phyloP scores from a whole-genome alignment of 2,797 vertebrate species.

The Rachycentron canadum region DNA sequence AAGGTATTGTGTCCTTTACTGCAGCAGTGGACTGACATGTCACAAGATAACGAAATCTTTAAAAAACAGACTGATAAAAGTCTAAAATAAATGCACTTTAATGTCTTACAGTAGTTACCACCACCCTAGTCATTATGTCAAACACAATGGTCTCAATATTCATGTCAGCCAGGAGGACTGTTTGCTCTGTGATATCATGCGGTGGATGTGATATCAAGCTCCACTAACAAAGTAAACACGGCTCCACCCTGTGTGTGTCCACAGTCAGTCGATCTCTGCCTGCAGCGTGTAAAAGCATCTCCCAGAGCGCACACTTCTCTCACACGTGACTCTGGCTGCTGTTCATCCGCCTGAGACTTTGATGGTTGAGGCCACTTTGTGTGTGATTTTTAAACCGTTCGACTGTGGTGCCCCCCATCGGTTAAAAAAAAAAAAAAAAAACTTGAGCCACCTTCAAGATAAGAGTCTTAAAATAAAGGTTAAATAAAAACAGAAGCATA shows the following conservation, averaged over 20 bases:
- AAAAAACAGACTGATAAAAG: no score
- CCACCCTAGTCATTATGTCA: neutral
- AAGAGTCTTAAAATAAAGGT: neutral
- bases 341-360: neutral
- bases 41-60: no score
- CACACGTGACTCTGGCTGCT: neutral
- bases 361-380: neutral
- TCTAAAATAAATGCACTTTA: neutral
- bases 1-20: no score
- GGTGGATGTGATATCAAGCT: constrained; percentile 36
- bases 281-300: constrained; percentile 2
- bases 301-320: neutral
- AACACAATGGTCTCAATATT: constrained; percentile 19
- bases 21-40: no score
- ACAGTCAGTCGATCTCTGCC: neutral
- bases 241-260: constrained; percentile 69
- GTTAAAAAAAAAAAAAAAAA: neutral
- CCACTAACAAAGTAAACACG: constrained; percentile 54
- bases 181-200: constrained; percentile 63
- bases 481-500: neutral
- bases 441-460: neutral
- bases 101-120: neutral
- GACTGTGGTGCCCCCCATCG: neutral
- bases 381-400: neutral
- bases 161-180: constrained; percentile 31